These are phyloP conservation scores for Conus ventricosus DNA, from an alignment of 1,140 invertebrate genomes.

Conservation along the genomic window DNA sequence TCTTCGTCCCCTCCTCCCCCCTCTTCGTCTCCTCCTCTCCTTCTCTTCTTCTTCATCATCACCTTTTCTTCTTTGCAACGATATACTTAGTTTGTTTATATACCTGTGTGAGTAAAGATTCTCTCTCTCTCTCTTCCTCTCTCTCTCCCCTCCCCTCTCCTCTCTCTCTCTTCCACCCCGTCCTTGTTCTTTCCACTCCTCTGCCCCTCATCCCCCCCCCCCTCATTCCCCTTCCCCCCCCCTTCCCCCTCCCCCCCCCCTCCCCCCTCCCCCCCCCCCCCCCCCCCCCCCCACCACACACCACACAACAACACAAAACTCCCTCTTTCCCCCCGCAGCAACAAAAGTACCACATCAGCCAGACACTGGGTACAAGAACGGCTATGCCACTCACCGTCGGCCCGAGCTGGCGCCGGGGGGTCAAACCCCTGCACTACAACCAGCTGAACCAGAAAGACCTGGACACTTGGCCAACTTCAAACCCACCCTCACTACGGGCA, in stretches of 20 bases:
- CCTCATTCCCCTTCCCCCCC: too few relatives aligned
- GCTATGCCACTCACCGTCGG: slow-evolving; percentile 79
- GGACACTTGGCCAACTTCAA: slow-evolving; percentile 80
- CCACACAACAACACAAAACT: neutral
- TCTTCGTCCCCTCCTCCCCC: too few relatives aligned
- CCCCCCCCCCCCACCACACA: neutral
- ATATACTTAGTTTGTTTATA: too few relatives aligned
- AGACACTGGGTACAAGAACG: slow-evolving; percentile 83
- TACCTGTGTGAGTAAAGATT: neutral
- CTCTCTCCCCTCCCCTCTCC: neutral
- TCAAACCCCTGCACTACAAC: slow-evolving; percentile 67
- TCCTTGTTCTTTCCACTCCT: neutral
- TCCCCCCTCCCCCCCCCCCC: neutral
- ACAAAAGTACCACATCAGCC: slow-evolving; percentile 80
- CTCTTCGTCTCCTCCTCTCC: too few relatives aligned
- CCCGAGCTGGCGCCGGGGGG: slow-evolving; percentile 80
- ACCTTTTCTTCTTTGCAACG: too few relatives aligned
- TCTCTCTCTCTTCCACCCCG: neutral
- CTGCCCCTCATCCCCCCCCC: neutral
- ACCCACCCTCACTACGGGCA: slow-evolving; percentile 86
- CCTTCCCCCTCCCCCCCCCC: neutral
- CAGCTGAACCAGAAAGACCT: slow-evolving; percentile 77
- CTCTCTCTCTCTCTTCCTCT: neutral
- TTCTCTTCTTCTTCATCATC: too few relatives aligned
- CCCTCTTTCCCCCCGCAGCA: slow-evolving; percentile 71